Conservation (phyloP, 2,797 vertebrate genomes). For the Psittacula echo region DNA sequence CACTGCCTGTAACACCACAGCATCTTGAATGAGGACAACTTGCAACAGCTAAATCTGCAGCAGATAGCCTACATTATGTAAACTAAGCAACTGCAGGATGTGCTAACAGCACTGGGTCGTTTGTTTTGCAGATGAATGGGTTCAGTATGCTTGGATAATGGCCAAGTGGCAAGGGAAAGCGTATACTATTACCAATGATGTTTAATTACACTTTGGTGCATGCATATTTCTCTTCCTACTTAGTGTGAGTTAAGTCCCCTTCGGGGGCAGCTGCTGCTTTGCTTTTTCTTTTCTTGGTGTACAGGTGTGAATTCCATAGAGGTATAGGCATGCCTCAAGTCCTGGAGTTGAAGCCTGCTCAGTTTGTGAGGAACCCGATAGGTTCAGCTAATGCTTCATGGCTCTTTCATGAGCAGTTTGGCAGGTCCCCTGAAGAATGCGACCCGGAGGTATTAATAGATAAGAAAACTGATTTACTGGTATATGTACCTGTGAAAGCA, state of each 20-base stretch:
- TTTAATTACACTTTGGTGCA: neutral
- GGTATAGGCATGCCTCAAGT: neutral
- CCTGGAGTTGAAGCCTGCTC: neutral
- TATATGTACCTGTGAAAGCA: neutral
- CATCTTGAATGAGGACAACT: neutral
- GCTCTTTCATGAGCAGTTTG: neutral
- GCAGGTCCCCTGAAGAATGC: neutral
- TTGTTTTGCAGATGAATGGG: neutral
- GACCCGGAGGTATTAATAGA: neutral
- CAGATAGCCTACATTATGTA: neutral
- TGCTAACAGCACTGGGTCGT: rapidly evolving
- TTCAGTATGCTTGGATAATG: neutral
- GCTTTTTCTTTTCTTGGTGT: neutral
- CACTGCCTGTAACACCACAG: rapidly evolving
- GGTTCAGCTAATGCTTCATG: neutral
- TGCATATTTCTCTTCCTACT: neutral
- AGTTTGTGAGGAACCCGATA: neutral
- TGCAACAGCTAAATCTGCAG: neutral
- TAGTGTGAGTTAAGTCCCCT: neutral
- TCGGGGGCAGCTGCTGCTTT: neutral
- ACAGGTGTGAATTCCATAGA: neutral
- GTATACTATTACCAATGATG: rapidly evolving
- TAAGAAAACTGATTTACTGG: neutral
- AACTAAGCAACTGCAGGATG: neutral
- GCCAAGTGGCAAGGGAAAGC: neutral